A percentile compares a stretch with the other conserved stretches of the same genome.
Evolutionary conservation across 2,888 invertebrate genomes (phyloP).

Genomic region (Gymnosoma rotundatum): DNA sequence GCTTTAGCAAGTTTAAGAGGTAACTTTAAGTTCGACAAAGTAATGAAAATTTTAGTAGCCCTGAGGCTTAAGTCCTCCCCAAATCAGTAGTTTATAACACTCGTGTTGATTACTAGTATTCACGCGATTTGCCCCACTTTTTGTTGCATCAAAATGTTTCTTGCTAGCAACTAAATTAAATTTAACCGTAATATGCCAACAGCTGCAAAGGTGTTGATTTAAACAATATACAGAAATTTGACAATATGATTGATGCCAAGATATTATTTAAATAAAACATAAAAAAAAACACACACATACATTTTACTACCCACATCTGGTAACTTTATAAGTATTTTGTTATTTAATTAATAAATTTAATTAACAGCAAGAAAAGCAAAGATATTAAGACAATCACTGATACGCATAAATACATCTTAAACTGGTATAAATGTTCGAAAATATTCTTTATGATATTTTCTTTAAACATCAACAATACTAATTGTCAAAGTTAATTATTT

Average conservation of each 20-base stretch:
- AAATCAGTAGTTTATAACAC: too few species aligned
- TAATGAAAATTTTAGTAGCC: too few species aligned
- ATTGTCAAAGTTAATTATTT: slow-evolving; percentile 42
- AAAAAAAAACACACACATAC: too few species aligned
- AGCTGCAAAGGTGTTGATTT: slow-evolving; percentile 12
- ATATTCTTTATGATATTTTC: slow-evolving; percentile 11
- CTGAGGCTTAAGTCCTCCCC: too few species aligned
- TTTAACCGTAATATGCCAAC: neutral
- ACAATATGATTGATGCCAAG: slow-evolving; percentile 60
- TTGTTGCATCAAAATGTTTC: too few species aligned
- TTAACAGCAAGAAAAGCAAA: neutral
- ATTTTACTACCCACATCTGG: slow-evolving; percentile 54
- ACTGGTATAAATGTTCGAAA: too few species aligned
- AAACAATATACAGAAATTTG: slow-evolving; percentile 21
- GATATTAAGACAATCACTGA: neutral
- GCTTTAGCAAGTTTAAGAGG: too few species aligned
- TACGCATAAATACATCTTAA: neutral
- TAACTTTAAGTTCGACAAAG: too few species aligned
- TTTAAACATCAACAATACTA: slow-evolving; percentile 24
- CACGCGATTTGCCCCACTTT: too few species aligned
- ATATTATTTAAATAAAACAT: slow-evolving; percentile 54
- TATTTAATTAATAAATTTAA: slow-evolving; percentile 32
- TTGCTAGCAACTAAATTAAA: too few species aligned
- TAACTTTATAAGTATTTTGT: too few species aligned
- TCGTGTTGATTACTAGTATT: too few species aligned